Evolutionary conservation across 2,888 invertebrate genomes (phyloP), one percentile per base, ranked within the genome.

Genomic region (Pristionchus japonicus): DNA sequence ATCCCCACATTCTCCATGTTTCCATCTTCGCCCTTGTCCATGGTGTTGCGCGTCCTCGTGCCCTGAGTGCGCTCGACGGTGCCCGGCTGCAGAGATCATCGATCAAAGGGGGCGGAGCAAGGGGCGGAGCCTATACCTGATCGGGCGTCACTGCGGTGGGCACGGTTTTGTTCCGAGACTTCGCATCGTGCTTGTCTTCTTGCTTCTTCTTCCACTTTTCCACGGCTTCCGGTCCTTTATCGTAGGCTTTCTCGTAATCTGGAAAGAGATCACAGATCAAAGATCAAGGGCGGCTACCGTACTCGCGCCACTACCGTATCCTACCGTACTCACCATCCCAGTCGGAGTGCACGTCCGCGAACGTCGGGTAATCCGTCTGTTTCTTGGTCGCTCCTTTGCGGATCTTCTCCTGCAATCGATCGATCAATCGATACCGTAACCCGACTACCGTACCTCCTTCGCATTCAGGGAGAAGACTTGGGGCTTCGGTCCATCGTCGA

Each of bases 91-190:
- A 27, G n/a, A n/a, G n/a, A n/a, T n/a, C n/a, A 64, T 27, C 17
- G 37, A 34, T 70, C 70, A 70, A 70, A 6, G 61, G 61, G 61
- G 61, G 61, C 52, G 52, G 23, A 23, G 52, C 52, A 64, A 64
- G 31, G 64, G 64, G 64, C 64, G 64, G 27, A 31, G 34, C 31
- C 31, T 31, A 17, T 70, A 70, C 77, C 77, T 77, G 67, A n/a
- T 77, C 77, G 11, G 77, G 77, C n/a, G 77, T 77, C 4, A 77
- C 77, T 11, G 77, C 43, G 20, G 77, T 77, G 23, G 77, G 77
- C 3, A 77, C 77, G 17, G 77, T 47, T 9, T 77, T 77, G 61
- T n/a, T 27, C 6, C 27, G 61, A 15, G 17, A 43, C 57, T n/a
- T 57, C n/a, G n/a, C n/a, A n/a, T n/a, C n/a, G n/a, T n/a, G n/a